Conservation (phyloP, 2,113 vertebrate species). For the Amazona vittata region DNA sequence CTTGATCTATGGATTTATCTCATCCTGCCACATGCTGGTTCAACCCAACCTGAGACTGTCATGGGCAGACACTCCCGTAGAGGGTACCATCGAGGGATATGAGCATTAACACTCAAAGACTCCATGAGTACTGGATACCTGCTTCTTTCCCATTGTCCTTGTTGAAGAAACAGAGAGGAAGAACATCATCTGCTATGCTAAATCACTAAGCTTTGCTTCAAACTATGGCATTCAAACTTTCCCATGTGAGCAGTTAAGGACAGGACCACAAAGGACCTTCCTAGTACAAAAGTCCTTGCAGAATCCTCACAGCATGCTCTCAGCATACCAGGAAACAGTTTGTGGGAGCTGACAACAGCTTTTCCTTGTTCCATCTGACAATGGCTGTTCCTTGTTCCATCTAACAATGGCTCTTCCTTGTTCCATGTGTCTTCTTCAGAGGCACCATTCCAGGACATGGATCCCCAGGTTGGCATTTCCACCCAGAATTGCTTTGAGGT, state of each 20-base stretch:
- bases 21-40: not conserved
- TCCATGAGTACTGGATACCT: not conserved
- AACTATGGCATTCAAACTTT: not conserved
- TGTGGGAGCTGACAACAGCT: not conserved
- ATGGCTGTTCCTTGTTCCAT: not conserved
- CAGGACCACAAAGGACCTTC: not conserved
- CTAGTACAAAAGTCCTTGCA: rapidly evolving
- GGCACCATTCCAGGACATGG: not conserved
- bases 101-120: no score
- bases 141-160: not conserved
- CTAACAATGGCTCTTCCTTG: no score
- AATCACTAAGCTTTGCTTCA: not conserved
- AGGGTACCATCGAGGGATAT: not conserved
- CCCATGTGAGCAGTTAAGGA: not conserved
- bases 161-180: not conserved
- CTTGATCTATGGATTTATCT: not conserved
- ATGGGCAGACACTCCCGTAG: not conserved
- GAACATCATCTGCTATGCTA: not conserved
- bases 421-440: not conserved
- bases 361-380: not conserved
- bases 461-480: not conserved
- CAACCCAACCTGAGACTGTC: not conserved
- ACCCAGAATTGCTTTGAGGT: not conserved
- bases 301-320: not conserved
- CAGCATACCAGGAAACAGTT: not conserved